phyloP scores from a whole-genome alignment of 2,113 vertebrate species.

The Romanogobio albipinnatus region DNA sequence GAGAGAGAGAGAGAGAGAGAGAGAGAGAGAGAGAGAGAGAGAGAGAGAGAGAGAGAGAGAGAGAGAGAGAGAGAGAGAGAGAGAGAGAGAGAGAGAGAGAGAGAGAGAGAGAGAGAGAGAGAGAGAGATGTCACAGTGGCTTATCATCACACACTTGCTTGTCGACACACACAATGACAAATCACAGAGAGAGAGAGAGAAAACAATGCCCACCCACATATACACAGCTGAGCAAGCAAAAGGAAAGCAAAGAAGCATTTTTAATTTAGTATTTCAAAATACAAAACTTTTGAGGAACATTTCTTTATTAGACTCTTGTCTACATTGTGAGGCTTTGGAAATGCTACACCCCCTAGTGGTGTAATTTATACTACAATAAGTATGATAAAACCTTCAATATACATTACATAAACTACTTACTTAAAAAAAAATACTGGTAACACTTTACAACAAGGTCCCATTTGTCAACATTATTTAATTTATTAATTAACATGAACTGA shows the following conservation, averaged over 20 bases:
- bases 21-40: constrained; percentile 1
- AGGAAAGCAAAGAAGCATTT: neutral
- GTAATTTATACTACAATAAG: neutral
- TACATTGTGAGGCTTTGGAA: neutral
- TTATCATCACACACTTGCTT: neutral
- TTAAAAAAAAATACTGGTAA: too few relatives aligned
- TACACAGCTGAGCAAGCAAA: neutral
- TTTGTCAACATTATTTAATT: too few relatives aligned
- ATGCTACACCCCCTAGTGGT: neutral
- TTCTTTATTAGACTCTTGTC: neutral
- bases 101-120: constrained; percentile 6
- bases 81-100: neutral
- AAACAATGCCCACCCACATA: neutral
- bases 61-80: constrained; percentile 13
- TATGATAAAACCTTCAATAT: neutral
- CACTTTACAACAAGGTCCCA: too few relatives aligned
- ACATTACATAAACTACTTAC: neutral
- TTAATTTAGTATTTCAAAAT: neutral
- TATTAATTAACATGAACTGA: too few relatives aligned
- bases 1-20: neutral
- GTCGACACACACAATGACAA: constrained; percentile 22
- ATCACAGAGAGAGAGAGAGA: neutral
- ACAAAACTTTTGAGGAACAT: neutral
- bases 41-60: constrained; percentile 8
- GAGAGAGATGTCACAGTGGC: neutral